Evolutionary conservation across 2,797 vertebrate species (phyloP), one percentile per base, ranked within the genome.

Genomic region (Schizopygopsis pylzovi): DNA sequence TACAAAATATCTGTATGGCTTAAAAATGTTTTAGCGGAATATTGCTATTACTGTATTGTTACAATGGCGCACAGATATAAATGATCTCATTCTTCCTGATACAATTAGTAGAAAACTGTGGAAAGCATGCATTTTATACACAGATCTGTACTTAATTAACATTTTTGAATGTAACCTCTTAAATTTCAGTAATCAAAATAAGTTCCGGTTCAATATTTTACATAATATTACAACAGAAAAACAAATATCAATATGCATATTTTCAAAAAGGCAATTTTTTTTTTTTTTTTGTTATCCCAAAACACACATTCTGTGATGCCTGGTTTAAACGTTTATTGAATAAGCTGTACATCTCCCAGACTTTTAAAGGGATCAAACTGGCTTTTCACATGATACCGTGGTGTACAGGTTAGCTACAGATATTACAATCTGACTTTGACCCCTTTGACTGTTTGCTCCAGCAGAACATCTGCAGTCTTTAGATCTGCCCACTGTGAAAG

Each of bases 391-490:
- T 92, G 33, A 84, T 45, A 71, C 18, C 16, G 1, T 11, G 15
- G 82, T 67, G 72, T 93, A 93, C 94, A 93, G 94, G 94, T 93
- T 91, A 92, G 92, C 90, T 88, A 89, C 90, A 77, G 92, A 94
- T 94, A 93, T 95, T 94, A 91, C 91, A 92, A 86, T 92, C 91
- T 90, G 85, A 61, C 59, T 77, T 83, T 86, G 88, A 89, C 82
- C 87, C 91, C 90, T 91, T 91, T 92, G 92, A 94, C 93, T 93
- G 92, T 95, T 93, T 92, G 90, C 88, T 84, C 91, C 91, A 89
- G 90, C 91, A 90, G 89, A 94, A 93, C 95, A 95, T 93, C 95
- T 95, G 93, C 84, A 88, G 89, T 88, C 87, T 92, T 89, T 90
- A 88, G 85, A 91, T 89, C 91, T 91, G 84, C 39, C 83, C 79